Percentiles rank a stretch among this genome's conserved stretches.
phyloP scores from a whole-genome alignment of 2,888 invertebrate species.

The Lysandra bellargus region DNA sequence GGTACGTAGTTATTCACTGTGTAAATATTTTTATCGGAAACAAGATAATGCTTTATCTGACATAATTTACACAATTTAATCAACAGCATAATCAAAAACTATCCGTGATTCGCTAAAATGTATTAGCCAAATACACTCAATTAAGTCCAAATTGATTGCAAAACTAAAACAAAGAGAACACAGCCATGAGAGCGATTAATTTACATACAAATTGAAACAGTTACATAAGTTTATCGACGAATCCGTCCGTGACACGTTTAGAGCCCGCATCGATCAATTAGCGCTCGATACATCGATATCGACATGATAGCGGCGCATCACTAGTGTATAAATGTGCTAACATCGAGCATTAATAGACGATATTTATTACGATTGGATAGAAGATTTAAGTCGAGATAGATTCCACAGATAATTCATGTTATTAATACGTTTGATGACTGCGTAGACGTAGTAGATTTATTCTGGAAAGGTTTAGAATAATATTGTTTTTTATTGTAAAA shows the following conservation, averaged over 20 bases:
- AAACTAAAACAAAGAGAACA: constrained; percentile 13
- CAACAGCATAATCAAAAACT: neutral
- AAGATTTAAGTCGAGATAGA: constrained; percentile 8
- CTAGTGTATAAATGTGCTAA: constrained; percentile 24
- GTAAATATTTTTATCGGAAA: no score
- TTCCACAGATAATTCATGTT: constrained; percentile 7
- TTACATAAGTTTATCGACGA: constrained; percentile 13
- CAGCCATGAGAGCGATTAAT: constrained; percentile 9
- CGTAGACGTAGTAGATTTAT: neutral
- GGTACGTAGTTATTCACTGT: no score
- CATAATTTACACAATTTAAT: neutral
- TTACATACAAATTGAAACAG: constrained; percentile 28
- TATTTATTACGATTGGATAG: constrained; percentile 23
- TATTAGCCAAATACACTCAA: neutral
- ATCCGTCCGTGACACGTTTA: constrained; percentile 48
- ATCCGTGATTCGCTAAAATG: neutral
- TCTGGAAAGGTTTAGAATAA: neutral
- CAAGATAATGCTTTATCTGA: neutral
- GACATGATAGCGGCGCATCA: constrained; percentile 40
- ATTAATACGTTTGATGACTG: neutral
- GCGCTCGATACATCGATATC: constrained; percentile 55
- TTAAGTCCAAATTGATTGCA: constrained; percentile 20
- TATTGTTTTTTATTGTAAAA: no score
- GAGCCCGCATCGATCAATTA: constrained; percentile 63
- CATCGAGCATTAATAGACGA: constrained; percentile 18